Conservation (phyloP, 2,888 invertebrate genomes). For the Spilosoma lubricipeda region DNA sequence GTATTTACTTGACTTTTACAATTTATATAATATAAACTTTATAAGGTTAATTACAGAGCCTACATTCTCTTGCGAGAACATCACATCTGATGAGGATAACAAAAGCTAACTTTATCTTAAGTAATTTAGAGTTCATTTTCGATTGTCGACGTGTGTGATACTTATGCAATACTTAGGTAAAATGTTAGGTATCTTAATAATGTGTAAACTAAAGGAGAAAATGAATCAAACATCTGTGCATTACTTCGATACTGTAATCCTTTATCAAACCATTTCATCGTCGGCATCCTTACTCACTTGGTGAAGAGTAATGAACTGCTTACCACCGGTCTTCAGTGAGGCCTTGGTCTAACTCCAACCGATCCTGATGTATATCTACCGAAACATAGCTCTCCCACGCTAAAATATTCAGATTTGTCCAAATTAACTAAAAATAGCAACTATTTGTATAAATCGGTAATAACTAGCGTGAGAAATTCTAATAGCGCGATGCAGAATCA, state of each 20-base stretch:
- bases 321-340: background rate
- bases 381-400: background rate
- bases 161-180: conserved; percentile 32
- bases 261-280: background rate
- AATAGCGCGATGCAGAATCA: background rate
- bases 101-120: conserved; percentile 24
- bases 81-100: background rate
- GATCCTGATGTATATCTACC: background rate
- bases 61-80: conserved; percentile 22
- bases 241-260: conserved; percentile 41
- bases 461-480: background rate
- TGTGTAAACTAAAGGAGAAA: conserved; percentile 53
- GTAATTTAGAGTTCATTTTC: background rate
- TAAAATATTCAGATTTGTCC: background rate
- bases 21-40: conserved; percentile 24
- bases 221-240: conserved; percentile 49
- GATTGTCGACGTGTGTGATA: conserved; percentile 7
- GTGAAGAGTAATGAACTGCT: background rate
- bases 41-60: conserved; percentile 15
- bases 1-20: conserved; percentile 19
- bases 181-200: conserved; percentile 59
- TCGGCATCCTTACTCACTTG: background rate
- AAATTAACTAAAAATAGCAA: background rate
- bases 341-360: background rate
- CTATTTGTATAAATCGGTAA: background rate